Base-by-base conservation (phyloP, 2,888 invertebrate species). In the Trachelus stipa region DNA sequence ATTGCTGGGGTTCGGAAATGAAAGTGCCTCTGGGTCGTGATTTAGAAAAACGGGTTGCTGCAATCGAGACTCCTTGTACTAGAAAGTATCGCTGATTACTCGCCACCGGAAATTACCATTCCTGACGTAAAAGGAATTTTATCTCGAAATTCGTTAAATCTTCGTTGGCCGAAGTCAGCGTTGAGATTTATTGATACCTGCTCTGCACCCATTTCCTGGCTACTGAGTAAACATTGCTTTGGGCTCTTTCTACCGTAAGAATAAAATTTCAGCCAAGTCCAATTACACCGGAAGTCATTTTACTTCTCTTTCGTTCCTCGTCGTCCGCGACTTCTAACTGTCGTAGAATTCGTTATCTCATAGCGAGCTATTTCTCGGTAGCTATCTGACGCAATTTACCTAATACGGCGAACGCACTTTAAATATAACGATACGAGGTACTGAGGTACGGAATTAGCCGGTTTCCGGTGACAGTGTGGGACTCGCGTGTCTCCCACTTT, bases 41-140 rank as follows among this genome's bases (percentile, higher is more conserved):
- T 82, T 81, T 79, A 80, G 77, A 81, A 81, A 81, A 81, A 81
- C 75, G 69, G 75, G 73, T 75, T 78, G 77, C 56, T 56, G 76
- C 71, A 31, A 23, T 12, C 71, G 71, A 71, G 56, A 23, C 56
- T 56, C 56, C 23, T 56, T 56, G 56, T 40, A 56, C 23, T 9
- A 23, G 56, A 56, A 56, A 56, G 56, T 56, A 56, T 56, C 56
- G 56, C 23, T 56, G 56, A 56, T 56, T 56, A 23, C 56, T 56
- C 23, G 56, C 56, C 23, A 56, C 56, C 56, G 56, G 56, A 56
- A 56, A 56, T 56, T 56, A 56, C 56, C 23, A 56, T 56, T 56
- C 56, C 56, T 56, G 56, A 56, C 71, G 31, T 33, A 30, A 30
- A 71, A 30, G 23, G 34, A n/a, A 34, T 34, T 71, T 71, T 71